Base-by-base conservation (phyloP, 1,140 invertebrate species). In the Conopomorpha cramerella region DNA sequence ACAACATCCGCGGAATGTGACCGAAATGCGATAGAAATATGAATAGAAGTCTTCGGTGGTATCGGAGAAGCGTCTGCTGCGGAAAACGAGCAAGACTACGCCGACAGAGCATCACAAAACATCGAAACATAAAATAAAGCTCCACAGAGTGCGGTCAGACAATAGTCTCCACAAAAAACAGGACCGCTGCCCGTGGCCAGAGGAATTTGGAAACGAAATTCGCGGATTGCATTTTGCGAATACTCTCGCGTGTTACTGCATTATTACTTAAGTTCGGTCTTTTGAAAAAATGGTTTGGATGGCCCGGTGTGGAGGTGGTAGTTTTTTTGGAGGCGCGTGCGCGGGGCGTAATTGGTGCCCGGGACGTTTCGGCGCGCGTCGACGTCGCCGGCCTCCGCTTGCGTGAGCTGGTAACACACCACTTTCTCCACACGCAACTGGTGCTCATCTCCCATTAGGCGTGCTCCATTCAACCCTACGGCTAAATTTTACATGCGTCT, bases 231-330 rank as follows among this genome's bases (percentile, higher is more conserved):
- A 76, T 72, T 71, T 72, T 60, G 62, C 52, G 64, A 62, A 76
- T 76, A 59, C 51, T 65, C 55, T 76, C 67, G 71, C 71, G 67
- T 76, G 71, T 76, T 76, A 72, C 62, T 72, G 67, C 71, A 76
- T 72, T 76, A 76, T 76, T 76, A 72, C 72, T 73, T 67, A 70
- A 72, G 65, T 55, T 65, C 55, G 53, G 53, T 38, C 54, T 67
- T 59, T 70, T 66, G n/a, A 57, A 60, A 63, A 72, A 64, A 64
- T 66, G 58, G 53, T 51, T 63, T 46, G 51, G 55, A 68, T 64
- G 59, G 58, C 51, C 48, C 45, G 46, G 39, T 49, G 41, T 50
- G 55, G 46, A 38, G 48, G 41, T 50, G 55, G 42, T 55, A 34
- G 50, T 65, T 71, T 73, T 66, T 72, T 72, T 63, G 54, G 57